These are phyloP conservation scores for Lepus timidus DNA, from an alignment of 2,113 vertebrate species.

Conservation along the genomic window DNA sequence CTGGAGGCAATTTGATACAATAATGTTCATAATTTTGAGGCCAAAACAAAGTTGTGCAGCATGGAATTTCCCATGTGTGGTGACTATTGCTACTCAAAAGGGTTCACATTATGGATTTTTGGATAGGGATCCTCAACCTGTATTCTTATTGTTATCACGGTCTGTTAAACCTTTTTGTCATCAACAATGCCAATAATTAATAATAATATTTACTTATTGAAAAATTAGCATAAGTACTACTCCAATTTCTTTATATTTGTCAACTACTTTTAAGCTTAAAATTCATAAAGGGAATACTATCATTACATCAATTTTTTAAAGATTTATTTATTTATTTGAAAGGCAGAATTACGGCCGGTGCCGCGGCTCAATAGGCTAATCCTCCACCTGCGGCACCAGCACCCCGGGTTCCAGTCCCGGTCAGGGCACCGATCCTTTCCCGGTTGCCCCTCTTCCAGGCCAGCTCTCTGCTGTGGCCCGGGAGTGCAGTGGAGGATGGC, in stretches of 20 bases:
- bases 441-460: too few species aligned
- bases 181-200: not conserved
- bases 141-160: not conserved
- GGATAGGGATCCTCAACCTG: not conserved
- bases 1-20: not conserved
- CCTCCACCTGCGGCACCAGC: too few species aligned
- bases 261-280: not conserved
- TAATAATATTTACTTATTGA: not conserved
- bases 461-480: too few species aligned
- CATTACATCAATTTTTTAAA: not conserved
- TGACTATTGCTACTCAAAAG: not conserved
- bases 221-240: not conserved
- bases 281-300: not conserved
- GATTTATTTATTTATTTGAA: too few species aligned
- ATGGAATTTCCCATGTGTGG: not conserved
- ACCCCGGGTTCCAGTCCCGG: too few species aligned
- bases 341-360: too few species aligned
- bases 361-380: too few species aligned
- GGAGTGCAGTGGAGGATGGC: too few species aligned
- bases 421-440: too few species aligned
- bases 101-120: not conserved
- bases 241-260: not conserved
- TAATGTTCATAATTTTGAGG: not conserved
- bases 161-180: not conserved
- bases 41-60: not conserved